Evolutionary conservation across 2,888 invertebrate species (phyloP).

Genomic region (Meta bourneti): DNA sequence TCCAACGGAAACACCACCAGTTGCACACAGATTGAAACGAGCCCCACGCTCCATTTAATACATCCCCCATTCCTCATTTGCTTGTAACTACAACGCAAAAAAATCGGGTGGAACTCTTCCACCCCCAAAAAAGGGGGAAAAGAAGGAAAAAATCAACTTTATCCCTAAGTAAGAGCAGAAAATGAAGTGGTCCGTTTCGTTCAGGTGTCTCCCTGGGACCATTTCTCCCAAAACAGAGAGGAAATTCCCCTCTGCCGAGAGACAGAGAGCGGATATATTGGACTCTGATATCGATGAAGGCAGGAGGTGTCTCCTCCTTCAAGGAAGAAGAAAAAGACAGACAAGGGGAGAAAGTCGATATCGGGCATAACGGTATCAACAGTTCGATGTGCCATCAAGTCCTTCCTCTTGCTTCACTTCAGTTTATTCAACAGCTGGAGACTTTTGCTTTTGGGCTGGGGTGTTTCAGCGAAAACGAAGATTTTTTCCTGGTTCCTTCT

Average conservation of each 20-base stretch:
- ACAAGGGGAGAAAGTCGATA: conserved; percentile 39
- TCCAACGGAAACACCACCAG: neutral
- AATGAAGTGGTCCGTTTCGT: conserved; percentile 63
- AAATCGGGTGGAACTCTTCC: neutral
- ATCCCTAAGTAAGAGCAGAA: conserved; percentile 48
- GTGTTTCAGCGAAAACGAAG: neutral
- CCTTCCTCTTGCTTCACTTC: conserved; percentile 22
- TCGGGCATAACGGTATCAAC: conserved; percentile 63
- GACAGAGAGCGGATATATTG: conserved; percentile 56
- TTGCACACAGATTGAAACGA: neutral
- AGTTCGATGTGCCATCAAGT: conserved; percentile 68
- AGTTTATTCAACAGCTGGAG: conserved; percentile 67
- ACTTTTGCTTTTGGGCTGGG: conserved; percentile 45
- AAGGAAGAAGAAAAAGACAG: conserved; percentile 24
- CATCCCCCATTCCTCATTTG: neutral
- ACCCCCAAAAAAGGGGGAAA: neutral
- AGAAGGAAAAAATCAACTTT: conserved; percentile 5
- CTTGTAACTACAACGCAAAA: neutral
- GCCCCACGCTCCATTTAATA: neutral
- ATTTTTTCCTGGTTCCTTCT: neutral
- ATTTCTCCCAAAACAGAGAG: conserved; percentile 6
- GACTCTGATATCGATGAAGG: conserved; percentile 71
- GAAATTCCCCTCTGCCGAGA: neutral
- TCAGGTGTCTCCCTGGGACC: conserved; percentile 57
- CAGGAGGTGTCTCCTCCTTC: conserved; percentile 21